These are phyloP conservation scores for Anhinga rufa DNA, from an alignment of 2,113 vertebrate genomes.

Conservation along the genomic window DNA sequence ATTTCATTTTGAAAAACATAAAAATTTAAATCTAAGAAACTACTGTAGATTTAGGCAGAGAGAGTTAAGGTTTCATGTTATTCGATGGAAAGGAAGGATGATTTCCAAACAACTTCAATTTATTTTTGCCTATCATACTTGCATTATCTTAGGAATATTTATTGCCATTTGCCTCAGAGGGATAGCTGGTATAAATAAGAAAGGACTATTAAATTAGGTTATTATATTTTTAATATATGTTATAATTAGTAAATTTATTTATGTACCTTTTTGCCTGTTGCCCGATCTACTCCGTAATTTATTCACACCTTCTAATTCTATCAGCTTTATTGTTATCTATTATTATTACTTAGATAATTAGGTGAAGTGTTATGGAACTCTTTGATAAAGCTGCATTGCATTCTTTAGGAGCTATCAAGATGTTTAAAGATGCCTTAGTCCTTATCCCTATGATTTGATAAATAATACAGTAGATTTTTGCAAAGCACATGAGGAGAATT, in stretches of 20 bases:
- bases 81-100: neutral
- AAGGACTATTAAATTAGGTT: neutral
- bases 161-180: neutral
- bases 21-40: neutral
- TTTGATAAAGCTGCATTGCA: neutral
- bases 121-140: neutral
- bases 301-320: slow-evolving; percentile 10
- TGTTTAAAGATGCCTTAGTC: neutral
- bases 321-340: neutral
- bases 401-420: neutral
- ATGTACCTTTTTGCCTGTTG: neutral
- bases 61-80: neutral
- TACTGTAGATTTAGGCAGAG: neutral
- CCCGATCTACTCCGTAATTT: neutral
- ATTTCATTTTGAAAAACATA: neutral
- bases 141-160: neutral
- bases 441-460: neutral
- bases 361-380: neutral
- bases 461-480: neutral
- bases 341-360: neutral
- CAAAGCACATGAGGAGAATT: neutral
- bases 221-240: neutral
- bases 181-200: neutral
- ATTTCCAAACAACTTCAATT: neutral
- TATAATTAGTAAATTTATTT: neutral